A percentile compares a stretch with the other conserved stretches of the same genome.
Evolutionary conservation across 2,113 vertebrate species (phyloP).

Genomic region (Trochalopteron elliotii): DNA sequence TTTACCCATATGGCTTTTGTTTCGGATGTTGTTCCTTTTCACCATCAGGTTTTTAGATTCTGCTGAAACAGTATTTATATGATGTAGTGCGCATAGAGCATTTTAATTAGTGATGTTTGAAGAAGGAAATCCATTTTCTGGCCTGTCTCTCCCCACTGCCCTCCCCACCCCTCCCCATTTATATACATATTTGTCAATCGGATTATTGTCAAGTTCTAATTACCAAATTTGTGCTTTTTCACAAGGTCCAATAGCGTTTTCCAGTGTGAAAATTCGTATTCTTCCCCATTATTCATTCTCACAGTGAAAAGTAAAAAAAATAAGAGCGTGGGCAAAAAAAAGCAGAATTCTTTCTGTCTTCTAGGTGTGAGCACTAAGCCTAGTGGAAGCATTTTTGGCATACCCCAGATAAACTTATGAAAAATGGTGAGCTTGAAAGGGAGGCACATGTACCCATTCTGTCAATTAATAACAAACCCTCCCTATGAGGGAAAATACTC

Average conservation of each 20-base stretch:
- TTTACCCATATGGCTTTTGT: constrained; percentile 47
- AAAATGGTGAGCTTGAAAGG: constrained; percentile 6
- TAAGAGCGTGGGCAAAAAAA: neutral
- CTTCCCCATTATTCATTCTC: neutral
- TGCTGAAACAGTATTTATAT: constrained; percentile 43
- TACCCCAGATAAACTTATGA: constrained; percentile 1
- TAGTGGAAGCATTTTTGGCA: constrained; percentile 44
- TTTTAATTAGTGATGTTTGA: constrained; percentile 54
- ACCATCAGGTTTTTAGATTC: constrained; percentile 45
- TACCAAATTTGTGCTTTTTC: constrained; percentile 33
- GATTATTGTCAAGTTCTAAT: neutral
- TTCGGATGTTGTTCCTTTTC: constrained; percentile 50
- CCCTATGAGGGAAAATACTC: constrained; percentile 36
- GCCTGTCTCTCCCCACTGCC: constrained; percentile 5
- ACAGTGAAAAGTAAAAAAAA: neutral
- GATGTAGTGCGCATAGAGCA: constrained; percentile 5
- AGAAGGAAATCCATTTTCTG: constrained; percentile 50
- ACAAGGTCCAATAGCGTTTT: neutral
- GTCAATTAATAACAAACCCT: constrained; percentile 51
- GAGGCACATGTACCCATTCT: neutral
- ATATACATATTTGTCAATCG: neutral
- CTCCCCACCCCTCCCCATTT: neutral
- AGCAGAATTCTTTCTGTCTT: neutral
- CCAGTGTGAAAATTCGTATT: neutral
- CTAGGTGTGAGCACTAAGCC: neutral